Conservation (phyloP, 2,888 invertebrate genomes). For the Ametastegia equiseti region DNA sequence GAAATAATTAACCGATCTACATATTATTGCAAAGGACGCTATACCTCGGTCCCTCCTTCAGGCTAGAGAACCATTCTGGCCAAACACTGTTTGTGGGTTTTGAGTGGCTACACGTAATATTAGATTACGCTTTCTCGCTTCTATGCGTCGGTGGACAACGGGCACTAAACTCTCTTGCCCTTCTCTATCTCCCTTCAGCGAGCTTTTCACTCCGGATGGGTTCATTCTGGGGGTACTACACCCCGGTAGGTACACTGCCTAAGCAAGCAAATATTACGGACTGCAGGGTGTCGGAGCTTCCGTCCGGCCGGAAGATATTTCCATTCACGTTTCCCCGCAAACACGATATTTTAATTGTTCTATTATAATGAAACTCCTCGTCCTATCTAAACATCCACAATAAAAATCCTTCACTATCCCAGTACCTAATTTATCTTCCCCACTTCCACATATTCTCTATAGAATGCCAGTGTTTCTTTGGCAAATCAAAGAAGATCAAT, state of each 20-base stretch:
- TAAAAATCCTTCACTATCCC: neutral
- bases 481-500: too few relatives aligned
- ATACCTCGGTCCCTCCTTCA: neutral
- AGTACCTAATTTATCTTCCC: too few relatives aligned
- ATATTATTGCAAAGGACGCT: constrained; percentile 54
- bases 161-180: constrained; percentile 61
- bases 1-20: constrained; percentile 67
- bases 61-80: constrained; percentile 31
- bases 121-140: constrained; percentile 37
- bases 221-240: constrained; percentile 25
- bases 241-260: constrained; percentile 16
- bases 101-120: constrained; percentile 43
- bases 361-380: neutral
- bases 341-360: constrained; percentile 9
- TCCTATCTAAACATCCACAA: neutral
- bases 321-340: neutral
- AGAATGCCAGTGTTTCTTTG: too few relatives aligned
- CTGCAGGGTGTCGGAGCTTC: constrained; percentile 2
- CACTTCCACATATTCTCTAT: too few relatives aligned
- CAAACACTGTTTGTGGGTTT: constrained; percentile 46
- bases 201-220: constrained; percentile 29
- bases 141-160: constrained; percentile 47
- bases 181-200: constrained; percentile 52
- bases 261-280: constrained; percentile 27
- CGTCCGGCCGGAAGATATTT: constrained; percentile 10